Evolutionary conservation across 1,140 invertebrate genomes (phyloP), one percentile per base, ranked within the genome.

Genomic region (Acromyrmex heyeri): DNA sequence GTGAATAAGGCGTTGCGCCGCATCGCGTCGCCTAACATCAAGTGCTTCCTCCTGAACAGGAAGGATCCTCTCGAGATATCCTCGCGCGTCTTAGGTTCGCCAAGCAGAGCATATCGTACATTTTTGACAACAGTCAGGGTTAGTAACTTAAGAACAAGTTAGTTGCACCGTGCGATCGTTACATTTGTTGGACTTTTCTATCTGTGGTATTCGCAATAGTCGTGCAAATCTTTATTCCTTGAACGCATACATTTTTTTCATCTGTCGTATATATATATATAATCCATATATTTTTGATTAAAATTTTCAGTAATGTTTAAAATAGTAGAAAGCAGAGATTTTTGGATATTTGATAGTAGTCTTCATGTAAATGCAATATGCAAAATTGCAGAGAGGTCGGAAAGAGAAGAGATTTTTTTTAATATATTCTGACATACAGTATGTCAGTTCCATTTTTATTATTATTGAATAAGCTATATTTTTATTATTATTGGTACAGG

Each of bases 11-110:
- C 27, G 59, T 61, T 27, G 27, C 72, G 64, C 24, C 61, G 50
- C 69, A 7, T 8, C 27, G 53, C 72, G 64, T 30, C 61, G 50
- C 69, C 79, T 61, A 73, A 73, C 61, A 73, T 53, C 85, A 86
- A 90, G 88, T 82, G 85, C 64, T 79, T 81, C 64, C 72, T 86
- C 85, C 57, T 61, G n/a, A 64, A 38, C 85, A 85, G 88, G 85
- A 90, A 87, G 65, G 50, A 59, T 85, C 88, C 88, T 90, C 78
- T 87, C 65, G 55, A 65, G 70, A 64, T 50, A 55, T 69, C 53
- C 50, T 64, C 34, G 72, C 62, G 59, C 48, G 8, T 21, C 21
- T 59, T 50, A 50, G 67, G 3, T 30, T 38, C 79, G 64, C 67
- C 55, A 10, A 59, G 67, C 79, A 21, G 38, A 59, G 65, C 57